Conservation (phyloP, 2,113 vertebrate genomes). For the Indicator indicator region DNA sequence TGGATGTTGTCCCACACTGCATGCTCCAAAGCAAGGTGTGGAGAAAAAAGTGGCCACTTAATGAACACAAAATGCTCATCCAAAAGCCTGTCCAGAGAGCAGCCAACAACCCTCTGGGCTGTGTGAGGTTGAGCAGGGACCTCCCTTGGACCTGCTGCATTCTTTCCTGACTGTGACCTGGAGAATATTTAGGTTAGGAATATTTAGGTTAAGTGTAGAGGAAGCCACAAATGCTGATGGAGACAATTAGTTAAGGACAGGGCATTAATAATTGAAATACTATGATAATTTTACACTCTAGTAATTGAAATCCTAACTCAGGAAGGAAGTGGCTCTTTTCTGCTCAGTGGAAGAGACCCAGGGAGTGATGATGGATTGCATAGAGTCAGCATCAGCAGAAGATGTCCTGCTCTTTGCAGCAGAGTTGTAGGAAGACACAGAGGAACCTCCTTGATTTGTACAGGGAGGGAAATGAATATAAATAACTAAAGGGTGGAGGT, state of each 20-base stretch:
- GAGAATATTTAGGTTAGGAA: background rate
- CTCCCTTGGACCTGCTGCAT: background rate
- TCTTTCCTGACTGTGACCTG: background rate
- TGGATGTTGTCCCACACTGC: background rate
- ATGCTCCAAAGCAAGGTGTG: background rate
- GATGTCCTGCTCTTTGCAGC: background rate
- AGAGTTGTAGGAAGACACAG: background rate
- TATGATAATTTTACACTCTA: background rate
- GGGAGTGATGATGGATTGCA: background rate
- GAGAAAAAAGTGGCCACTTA: background rate
- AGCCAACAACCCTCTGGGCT: background rate
- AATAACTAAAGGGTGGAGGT: too few relatives aligned
- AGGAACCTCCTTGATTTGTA: background rate
- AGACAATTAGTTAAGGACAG: background rate
- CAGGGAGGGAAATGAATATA: background rate
- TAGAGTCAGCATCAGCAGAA: background rate
- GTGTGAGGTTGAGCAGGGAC: background rate
- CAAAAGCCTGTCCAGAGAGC: background rate
- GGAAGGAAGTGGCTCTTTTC: background rate
- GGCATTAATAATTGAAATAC: background rate
- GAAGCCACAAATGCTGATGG: background rate
- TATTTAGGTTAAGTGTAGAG: background rate
- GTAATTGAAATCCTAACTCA: background rate
- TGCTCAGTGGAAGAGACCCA: background rate
- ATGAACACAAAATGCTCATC: background rate